These are phyloP conservation scores for Artemia franciscana DNA, from an alignment of 1,140 invertebrate genomes.

Conservation along the genomic window DNA sequence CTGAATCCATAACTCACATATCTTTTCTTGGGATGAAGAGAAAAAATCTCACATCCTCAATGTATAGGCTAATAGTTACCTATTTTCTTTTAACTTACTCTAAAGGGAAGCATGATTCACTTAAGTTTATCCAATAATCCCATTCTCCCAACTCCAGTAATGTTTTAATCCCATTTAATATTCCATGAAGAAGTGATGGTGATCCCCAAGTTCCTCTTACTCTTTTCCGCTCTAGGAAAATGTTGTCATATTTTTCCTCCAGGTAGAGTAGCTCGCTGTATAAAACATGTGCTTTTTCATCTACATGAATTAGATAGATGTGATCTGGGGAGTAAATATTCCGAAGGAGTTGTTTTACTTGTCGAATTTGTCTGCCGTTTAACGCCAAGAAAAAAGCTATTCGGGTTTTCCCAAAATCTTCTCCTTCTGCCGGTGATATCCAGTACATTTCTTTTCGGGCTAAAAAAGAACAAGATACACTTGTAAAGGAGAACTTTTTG, in stretches of 20 bases:
- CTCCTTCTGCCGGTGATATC: not conserved
- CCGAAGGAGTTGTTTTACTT: not conserved
- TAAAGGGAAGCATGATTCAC: not conserved
- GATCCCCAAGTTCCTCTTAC: not conserved
- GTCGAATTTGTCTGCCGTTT: not conserved
- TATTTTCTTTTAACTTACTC: no score
- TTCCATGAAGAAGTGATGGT: not conserved
- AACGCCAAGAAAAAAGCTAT: not conserved
- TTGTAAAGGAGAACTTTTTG: not conserved
- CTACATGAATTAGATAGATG: not conserved
- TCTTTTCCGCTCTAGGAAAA: not conserved
- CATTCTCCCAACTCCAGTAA: not conserved
- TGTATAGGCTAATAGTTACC: no score
- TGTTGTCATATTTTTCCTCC: not conserved
- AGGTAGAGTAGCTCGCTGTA: not conserved
- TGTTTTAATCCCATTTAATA: not conserved
- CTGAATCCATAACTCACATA: no score
- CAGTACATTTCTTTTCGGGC: not conserved
- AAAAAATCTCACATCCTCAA: no score
- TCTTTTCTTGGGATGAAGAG: no score
- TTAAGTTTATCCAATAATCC: not conserved
- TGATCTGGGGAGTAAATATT: not conserved
- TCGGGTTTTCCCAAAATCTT: not conserved
- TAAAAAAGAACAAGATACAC: not conserved
- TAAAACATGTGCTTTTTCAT: not conserved